These are phyloP conservation scores for Apostichopus japonicus DNA, from an alignment of 35 echinoderm and acorn worm species.

Conservation along the genomic window DNA sequence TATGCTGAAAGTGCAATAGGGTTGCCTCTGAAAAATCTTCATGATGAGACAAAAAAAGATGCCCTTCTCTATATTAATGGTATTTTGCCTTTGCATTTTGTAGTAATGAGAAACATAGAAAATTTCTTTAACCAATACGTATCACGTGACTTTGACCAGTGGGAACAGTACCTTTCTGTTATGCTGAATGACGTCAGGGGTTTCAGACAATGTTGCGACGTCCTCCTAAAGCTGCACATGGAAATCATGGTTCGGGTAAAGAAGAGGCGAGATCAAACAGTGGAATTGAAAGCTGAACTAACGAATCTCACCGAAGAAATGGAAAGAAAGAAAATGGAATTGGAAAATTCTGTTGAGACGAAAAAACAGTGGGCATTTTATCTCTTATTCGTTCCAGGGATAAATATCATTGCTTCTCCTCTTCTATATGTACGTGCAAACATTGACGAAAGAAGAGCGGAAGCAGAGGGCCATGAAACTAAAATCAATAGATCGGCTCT, in stretches of 20 bases:
- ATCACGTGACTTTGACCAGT: slow-evolving; percentile 3
- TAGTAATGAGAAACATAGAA: not conserved
- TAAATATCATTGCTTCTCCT: not conserved
- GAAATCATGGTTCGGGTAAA: too few species aligned
- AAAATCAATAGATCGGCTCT: not conserved
- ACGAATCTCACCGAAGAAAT: not conserved
- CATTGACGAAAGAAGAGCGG: not conserved
- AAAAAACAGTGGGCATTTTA: not conserved
- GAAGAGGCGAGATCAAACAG: not conserved
- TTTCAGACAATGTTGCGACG: too few species aligned
- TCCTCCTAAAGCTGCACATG: too few species aligned
- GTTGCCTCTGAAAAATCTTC: not conserved
- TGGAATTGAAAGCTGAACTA: not conserved
- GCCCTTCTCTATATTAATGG: slow-evolving; percentile 16
- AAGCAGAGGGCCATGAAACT: not conserved
- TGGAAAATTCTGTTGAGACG: not conserved
- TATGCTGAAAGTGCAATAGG: slow-evolving; percentile 12
- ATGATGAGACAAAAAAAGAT: not conserved
- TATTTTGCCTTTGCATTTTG: not conserved
- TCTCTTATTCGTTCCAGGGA: not conserved
- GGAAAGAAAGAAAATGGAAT: not conserved
- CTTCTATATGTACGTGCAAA: not conserved
- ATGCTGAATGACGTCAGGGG: too few species aligned
- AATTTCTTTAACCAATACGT: slow-evolving; percentile 15
- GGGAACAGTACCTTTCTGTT: not conserved